Evolutionary conservation across 1,140 invertebrate genomes (phyloP), one percentile per base, ranked within the genome.

Genomic region (Lordiphosa mommai): DNA sequence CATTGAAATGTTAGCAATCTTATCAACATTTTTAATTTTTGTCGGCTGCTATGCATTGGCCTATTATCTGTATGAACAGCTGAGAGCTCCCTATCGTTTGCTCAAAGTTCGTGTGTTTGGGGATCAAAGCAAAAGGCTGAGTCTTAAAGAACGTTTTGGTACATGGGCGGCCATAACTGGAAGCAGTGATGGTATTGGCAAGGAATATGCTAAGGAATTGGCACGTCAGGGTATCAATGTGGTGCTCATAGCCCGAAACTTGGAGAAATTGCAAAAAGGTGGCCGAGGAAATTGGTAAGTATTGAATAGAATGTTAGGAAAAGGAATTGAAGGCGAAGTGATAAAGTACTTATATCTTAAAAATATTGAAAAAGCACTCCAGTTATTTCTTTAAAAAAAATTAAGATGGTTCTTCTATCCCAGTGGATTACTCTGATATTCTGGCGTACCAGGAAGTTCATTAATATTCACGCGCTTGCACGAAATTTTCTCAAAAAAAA

Each of bases 141-240:
- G 43, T 8, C 12, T 87, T 6, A 73, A 65, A 17, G 53, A 84
- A 2, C 66, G 61, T 3, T 87, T 37, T 17, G 84, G 84, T 0
- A 20, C 27, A 5, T 87, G 84, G 84, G 84, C 84, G 2, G 79
- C 96, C 49, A 92, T 98, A 8, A 98, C 96, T 3, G 97, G 96
- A n/a, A 94, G 94, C 33, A 97, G 96, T n/a, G 96, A 98, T 90
- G 97, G 96, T 3, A 97, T 98, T 77, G 97, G 96, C 8, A 95
- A 94, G 89, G 94, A 95, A 20, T 98, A 97, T 88, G 95, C 96
- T 10, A 89, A 92, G 69, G 94, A 97, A 89, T 90, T 98, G 61
- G 96, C 96, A 1, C 90, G 90, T 9, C 91, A 92, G 63, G 94
- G 94, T 0, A 88, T 97, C 37, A 97, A 96, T 89, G 90, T 98